Base-by-base conservation (phyloP, 1,140 invertebrate species). In the Ylistrum balloti region DNA sequence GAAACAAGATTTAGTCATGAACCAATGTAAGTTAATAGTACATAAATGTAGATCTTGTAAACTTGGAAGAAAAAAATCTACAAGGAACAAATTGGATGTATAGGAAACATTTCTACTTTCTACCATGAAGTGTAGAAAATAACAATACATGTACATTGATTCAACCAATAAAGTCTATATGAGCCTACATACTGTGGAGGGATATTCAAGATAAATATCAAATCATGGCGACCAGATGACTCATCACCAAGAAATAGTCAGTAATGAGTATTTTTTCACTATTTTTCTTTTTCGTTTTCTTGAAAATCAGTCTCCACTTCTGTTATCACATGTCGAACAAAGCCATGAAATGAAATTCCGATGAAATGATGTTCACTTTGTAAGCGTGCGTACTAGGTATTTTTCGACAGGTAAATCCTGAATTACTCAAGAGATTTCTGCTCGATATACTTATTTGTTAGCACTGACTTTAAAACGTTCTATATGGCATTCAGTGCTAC, bases 11-110 rank as follows among this genome's bases (percentile, higher is more conserved):
- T 74, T 74, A 74, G 56, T 74, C n/a, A 28, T 74, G 22, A 74
- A 74, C 56, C 56, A 74, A 74, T 28, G 56, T 74, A 9, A 74
- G 35, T 38, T 38, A 38, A 38, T 38, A 38, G 5, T 38, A 38
- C 35, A 28, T 74, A n/a, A 74, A n/a, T 74, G 22, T n/a, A 74
- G 0, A 28, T 74, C 17, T 9, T 74, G 22, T 74, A 74, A 74
- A 74, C 56, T 74, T 74, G 56, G n/a, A 74, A 74, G 56, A 74
- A 74, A 74, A 74, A 74, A 74, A 74, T 74, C 56, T 74, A 74
- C n/a, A 74, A 74, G 56, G 56, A 74, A 74, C 56, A 74, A 74
- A 74, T 74, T 74, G 56, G 28, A 74, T 74, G 56, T 74, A 74
- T 74, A 74, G 56, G 28, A 74, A 74, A 74, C 56, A 74, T 28